Evolutionary conservation across 2,113 vertebrate genomes (phyloP).

Genomic region (Lycocorax pyrrhopterus): DNA sequence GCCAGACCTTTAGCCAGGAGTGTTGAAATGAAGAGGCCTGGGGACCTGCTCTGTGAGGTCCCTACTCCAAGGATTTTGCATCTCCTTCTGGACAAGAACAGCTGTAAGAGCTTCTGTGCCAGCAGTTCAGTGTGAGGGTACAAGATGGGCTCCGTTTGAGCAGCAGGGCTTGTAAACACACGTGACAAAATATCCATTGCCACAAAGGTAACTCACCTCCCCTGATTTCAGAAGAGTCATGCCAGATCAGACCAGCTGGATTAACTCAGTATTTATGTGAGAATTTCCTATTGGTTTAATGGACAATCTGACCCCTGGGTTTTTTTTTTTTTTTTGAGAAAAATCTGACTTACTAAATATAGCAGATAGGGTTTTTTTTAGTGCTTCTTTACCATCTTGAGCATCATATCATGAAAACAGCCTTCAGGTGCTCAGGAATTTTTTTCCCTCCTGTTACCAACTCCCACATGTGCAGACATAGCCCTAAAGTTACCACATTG

Average conservation of each 20-base stretch:
- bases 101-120: neutral
- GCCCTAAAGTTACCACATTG: neutral
- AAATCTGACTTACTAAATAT: neutral
- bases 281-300: neutral
- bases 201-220: neutral
- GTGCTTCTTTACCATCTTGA: neutral
- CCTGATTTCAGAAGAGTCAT: neutral
- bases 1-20: neutral
- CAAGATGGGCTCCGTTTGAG: rapidly evolving
- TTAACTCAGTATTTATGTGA: neutral
- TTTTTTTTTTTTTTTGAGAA: neutral
- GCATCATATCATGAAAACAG: neutral
- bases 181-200: neutral
- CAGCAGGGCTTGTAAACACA: neutral
- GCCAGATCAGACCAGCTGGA: neutral
- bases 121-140: neutral
- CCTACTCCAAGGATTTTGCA: neutral
- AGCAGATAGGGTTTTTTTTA: neutral
- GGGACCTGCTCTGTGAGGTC: neutral
- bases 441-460: neutral
- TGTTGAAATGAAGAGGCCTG: neutral
- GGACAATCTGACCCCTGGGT: neutral
- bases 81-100: neutral
- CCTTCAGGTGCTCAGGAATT: neutral
- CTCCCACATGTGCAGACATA: neutral